Percentiles rank a stretch among this genome's conserved stretches.
Conservation (phyloP, 2,888 invertebrate species). For the Lumbricus terrestris region DNA sequence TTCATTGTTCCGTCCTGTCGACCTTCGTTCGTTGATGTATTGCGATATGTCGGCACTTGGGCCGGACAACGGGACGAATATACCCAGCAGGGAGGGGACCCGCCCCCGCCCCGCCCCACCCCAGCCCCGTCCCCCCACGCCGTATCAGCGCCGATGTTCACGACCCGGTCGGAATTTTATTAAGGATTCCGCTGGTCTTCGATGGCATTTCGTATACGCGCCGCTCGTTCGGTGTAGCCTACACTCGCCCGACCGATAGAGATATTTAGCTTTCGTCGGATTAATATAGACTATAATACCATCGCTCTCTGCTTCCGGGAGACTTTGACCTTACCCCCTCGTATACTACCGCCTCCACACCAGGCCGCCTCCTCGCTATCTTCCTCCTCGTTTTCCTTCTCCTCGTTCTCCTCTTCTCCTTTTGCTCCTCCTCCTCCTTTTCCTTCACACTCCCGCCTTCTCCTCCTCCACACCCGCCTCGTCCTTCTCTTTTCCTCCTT, state of each 20-base stretch:
- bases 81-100: not conserved
- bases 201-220: not conserved
- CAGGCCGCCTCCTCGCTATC: too few relatives aligned
- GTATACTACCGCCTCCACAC: too few relatives aligned
- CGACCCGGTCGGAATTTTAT: not conserved
- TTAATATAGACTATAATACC: not conserved
- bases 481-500: too few relatives aligned
- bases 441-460: too few relatives aligned
- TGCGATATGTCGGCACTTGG: not conserved
- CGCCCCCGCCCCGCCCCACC: not conserved
- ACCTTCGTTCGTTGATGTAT: not conserved
- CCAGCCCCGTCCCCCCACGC: not conserved
- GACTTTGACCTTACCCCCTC: too few relatives aligned
- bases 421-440: too few relatives aligned
- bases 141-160: not conserved
- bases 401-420: too few relatives aligned
- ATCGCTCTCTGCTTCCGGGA: not conserved
- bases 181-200: not conserved
- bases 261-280: conserved; percentile 3
- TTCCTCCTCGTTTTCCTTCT: too few relatives aligned
- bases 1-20: conserved; percentile 3
- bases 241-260: not conserved
- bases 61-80: not conserved
- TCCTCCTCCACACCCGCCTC: too few relatives aligned
- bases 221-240: not conserved